phyloP scores from a whole-genome alignment of 2,888 invertebrate genomes.

The Doris montereyensis region DNA sequence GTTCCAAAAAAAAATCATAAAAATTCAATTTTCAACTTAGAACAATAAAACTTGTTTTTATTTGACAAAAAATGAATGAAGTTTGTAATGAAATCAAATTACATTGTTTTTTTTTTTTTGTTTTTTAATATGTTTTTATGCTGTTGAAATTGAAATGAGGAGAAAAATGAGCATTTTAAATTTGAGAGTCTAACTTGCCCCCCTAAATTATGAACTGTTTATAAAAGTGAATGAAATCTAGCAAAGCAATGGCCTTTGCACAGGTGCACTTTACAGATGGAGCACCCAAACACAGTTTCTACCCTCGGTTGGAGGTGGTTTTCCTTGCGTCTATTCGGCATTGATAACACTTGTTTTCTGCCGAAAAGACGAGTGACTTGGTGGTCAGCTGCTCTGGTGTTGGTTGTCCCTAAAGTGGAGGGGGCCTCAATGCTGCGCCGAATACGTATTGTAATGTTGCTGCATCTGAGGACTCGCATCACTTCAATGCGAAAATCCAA shows the following conservation, averaged over 20 bases:
- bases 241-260: constrained; percentile 29
- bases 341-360: too few relatives aligned
- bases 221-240: constrained; percentile 10
- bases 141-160: too few relatives aligned
- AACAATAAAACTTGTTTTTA: background rate
- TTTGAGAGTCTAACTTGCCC: too few relatives aligned
- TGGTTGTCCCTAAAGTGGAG: background rate
- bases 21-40: background rate
- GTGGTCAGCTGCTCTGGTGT: constrained; percentile 9
- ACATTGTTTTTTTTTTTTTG: too few relatives aligned
- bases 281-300: constrained; percentile 25
- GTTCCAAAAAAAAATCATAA: background rate
- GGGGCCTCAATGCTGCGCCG: background rate
- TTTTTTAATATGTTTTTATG: too few relatives aligned
- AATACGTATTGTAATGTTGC: background rate
- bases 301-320: too few relatives aligned
- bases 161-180: too few relatives aligned
- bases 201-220: background rate
- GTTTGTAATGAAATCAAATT: too few relatives aligned
- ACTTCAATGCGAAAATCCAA: constrained; percentile 1
- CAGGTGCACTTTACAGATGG: constrained; percentile 30
- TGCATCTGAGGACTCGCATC: background rate
- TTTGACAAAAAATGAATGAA: background rate
- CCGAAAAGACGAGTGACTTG: constrained; percentile 13
- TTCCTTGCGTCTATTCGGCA: too few relatives aligned